A percentile compares a stretch with the other conserved stretches of the same genome.
phyloP scores from a whole-genome alignment of 2,888 invertebrate genomes.

The Plemyria rubiginata region DNA sequence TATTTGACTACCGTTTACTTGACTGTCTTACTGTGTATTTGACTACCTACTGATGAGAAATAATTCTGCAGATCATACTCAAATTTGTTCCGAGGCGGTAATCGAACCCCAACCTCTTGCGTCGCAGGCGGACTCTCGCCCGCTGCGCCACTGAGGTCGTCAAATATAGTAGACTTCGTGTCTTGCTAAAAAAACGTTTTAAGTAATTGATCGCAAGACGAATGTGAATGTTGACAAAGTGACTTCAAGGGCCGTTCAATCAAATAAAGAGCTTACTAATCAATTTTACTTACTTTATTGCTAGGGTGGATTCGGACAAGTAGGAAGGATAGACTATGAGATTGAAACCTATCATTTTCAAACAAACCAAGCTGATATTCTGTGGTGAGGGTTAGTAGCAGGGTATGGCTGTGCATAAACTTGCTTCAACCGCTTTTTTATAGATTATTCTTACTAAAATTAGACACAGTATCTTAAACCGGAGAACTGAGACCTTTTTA shows the following conservation, averaged over 20 bases:
- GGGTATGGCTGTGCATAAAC: constrained; percentile 30
- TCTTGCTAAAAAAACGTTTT: constrained; percentile 11
- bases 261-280: constrained; percentile 42
- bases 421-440: constrained; percentile 11
- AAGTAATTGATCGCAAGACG: constrained; percentile 26
- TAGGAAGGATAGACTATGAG: background rate
- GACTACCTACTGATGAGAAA: too few relatives aligned
- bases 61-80: too few relatives aligned
- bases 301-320: constrained; percentile 9
- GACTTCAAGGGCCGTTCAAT: constrained; percentile 39
- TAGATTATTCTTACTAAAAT: constrained; percentile 9
- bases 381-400: constrained; percentile 7
- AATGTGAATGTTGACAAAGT: constrained; percentile 31
- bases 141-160: too few relatives aligned
- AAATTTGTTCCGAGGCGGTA: too few relatives aligned
- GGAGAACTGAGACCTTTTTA: background rate
- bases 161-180: background rate
- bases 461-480: constrained; percentile 29
- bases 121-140: too few relatives aligned
- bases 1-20: too few relatives aligned
- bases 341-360: too few relatives aligned
- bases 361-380: background rate
- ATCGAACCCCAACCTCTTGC: too few relatives aligned
- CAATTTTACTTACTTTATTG: constrained; percentile 32
- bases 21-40: too few relatives aligned